Evolutionary conservation across 2,888 invertebrate species (phyloP).

Genomic region (Eucera pruinosa): DNA sequence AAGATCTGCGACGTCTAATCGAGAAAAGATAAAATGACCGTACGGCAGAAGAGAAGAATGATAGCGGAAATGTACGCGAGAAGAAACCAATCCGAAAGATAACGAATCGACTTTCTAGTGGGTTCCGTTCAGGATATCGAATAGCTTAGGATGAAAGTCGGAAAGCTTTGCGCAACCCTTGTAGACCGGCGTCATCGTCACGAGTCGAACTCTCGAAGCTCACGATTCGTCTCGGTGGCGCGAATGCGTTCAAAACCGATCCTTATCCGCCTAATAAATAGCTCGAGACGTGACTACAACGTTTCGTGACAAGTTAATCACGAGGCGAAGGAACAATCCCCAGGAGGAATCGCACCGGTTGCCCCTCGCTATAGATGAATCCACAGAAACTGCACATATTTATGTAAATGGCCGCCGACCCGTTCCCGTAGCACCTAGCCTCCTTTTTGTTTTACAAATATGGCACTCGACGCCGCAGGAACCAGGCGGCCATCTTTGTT

Average conservation of each 20-base stretch:
- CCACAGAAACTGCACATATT: slow-evolving; percentile 79
- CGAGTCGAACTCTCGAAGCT: slow-evolving; percentile 43
- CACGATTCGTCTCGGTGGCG: slow-evolving; percentile 49
- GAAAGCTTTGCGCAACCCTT: background rate
- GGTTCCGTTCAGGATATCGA: slow-evolving; percentile 62
- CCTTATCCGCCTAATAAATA: slow-evolving; percentile 79
- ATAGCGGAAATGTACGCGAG: slow-evolving; percentile 46
- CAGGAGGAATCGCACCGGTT: slow-evolving; percentile 60
- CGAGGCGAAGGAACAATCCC: slow-evolving; percentile 71
- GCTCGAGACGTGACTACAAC: slow-evolving; percentile 80
- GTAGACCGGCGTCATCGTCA: slow-evolving; percentile 48
- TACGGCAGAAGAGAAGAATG: slow-evolving; percentile 27
- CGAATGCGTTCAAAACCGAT: slow-evolving; percentile 52
- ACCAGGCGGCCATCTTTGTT: slow-evolving; percentile 73
- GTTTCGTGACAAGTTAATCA: slow-evolving; percentile 83
- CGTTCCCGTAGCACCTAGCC: slow-evolving; percentile 32
- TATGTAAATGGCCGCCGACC: slow-evolving; percentile 77
- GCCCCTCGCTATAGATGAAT: slow-evolving; percentile 74
- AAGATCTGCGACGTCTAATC: slow-evolving; percentile 25
- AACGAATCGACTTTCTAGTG: slow-evolving; percentile 60
- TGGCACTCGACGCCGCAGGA: slow-evolving; percentile 58
- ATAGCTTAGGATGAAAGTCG: slow-evolving; percentile 8
- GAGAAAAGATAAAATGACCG: slow-evolving; percentile 19
- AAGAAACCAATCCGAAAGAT: slow-evolving; percentile 48
- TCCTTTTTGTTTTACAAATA: slow-evolving; percentile 74